Percentiles rank a stretch among this genome's conserved stretches.
phyloP scores from a whole-genome alignment of 2,888 invertebrate genomes.

The Acleris laterana region DNA sequence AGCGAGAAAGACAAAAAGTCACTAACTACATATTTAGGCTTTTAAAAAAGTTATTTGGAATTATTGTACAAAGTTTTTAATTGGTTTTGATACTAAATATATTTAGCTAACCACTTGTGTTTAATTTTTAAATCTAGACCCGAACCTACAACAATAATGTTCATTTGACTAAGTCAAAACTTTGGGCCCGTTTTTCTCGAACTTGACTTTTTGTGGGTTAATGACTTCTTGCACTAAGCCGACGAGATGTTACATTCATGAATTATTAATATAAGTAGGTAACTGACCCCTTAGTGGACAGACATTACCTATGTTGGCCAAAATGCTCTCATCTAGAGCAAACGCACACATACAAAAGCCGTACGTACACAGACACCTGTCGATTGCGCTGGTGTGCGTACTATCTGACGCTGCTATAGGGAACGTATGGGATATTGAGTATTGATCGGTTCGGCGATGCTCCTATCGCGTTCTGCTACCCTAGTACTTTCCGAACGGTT shows the following conservation, averaged over 20 bases:
- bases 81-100: no score
- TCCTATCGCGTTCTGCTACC: slow-evolving; percentile 54
- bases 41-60: no score
- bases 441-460: slow-evolving; percentile 75
- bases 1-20: no score
- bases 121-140: no score
- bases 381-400: slow-evolving; percentile 1
- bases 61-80: no score
- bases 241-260: slow-evolving; percentile 12
- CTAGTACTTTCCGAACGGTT: slow-evolving; percentile 79
- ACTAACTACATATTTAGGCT: no score
- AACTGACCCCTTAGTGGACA: slow-evolving; percentile 22
- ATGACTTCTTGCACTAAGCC: no score
- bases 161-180: no score
- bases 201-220: no score
- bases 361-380: slow-evolving; percentile 19
- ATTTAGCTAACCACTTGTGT: no score
- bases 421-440: slow-evolving; percentile 50
- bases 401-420: slow-evolving; percentile 31
- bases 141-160: no score
- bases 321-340: slow-evolving; percentile 10
- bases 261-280: slow-evolving; percentile 26
- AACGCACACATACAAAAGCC: slow-evolving; percentile 8
- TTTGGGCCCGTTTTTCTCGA: no score
- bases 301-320: slow-evolving; percentile 2